Evolutionary conservation across 1,140 invertebrate species (phyloP), one percentile per base, ranked within the genome.

Genomic region (Hydropsyche tenuis): DNA sequence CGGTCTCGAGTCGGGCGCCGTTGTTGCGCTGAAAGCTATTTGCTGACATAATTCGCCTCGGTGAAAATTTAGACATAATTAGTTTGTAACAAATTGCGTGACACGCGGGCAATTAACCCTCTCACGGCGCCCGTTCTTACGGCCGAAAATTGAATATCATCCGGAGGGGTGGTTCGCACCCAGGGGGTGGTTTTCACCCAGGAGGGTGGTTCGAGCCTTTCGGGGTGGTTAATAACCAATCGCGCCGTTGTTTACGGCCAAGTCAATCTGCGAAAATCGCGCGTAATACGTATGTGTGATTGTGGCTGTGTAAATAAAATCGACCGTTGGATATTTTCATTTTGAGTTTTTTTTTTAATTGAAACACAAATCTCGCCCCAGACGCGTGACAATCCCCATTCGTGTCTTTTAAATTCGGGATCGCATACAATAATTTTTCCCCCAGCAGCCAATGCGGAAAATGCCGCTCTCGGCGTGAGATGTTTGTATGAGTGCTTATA

Each of bases 21-120:
- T 76, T 56, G 56, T 64, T 37, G 62, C 68, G 37, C 60, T 73
- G 70, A 73, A 73, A 70, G 64, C 62, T 56, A 56, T 71, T 76
- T 65, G 68, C 66, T 42, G 66, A 76, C 75, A 73, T 76, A 76
- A 76, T 76, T 76, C 46, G 75, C 75, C 69, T 25, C 45, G 63
- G 72, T 73, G 72, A 76, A 70, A 76, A 73, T 73, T 71, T 76
- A 75, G 74, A 69, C 75, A 66, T 76, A 76, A 76, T 76, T 76
- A 73, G 75, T 53, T 71, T 69, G 68, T 71, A 69, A 69, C 68
- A 73, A 73, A 73, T 73, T 73, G 72, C 45, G 60, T 23, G 18
- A 20, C 42, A 46, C 25, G 27, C 75, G 51, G 46, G 72, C 72
- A 73, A 76, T 71, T 76, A 65, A 62, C 65, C 66, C 14, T 68